phyloP scores from a whole-genome alignment of 1,140 invertebrate genomes.

The Macrocentrus cingulum region DNA sequence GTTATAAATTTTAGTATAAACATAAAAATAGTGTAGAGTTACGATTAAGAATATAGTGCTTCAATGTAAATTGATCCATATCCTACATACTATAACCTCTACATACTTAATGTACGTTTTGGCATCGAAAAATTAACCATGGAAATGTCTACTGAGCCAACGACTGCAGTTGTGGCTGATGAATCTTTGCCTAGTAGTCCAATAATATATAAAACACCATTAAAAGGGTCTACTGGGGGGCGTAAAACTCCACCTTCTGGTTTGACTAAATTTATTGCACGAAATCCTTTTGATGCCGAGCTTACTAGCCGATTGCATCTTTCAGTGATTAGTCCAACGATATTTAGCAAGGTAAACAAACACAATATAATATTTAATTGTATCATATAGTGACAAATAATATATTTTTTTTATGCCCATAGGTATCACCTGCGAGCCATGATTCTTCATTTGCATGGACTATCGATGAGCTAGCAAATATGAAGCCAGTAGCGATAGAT shows the following conservation, averaged over 20 bases:
- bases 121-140: too few relatives aligned
- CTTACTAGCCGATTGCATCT: constrained; percentile 51
- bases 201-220: constrained; percentile 2
- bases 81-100: too few relatives aligned
- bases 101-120: too few relatives aligned
- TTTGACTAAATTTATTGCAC: constrained; percentile 49
- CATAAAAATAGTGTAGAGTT: too few relatives aligned
- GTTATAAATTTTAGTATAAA: too few relatives aligned
- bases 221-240: too few relatives aligned
- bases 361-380: not conserved
- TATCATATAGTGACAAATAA: not conserved
- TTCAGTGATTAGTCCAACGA: constrained; percentile 53
- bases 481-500: constrained; percentile 61
- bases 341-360: constrained; percentile 46
- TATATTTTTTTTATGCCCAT: constrained; percentile 2
- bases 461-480: constrained; percentile 59
- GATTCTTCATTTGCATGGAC: constrained; percentile 60
- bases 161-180: too few relatives aligned
- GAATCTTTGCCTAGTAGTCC: constrained; percentile 1
- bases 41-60: too few relatives aligned
- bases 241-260: constrained; percentile 54
- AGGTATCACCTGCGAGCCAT: constrained; percentile 36
- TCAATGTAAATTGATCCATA: too few relatives aligned
- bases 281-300: constrained; percentile 55
- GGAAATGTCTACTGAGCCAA: too few relatives aligned